Conservation (phyloP, 2,797 vertebrate species). For the Tachyglossus aculeatus region DNA sequence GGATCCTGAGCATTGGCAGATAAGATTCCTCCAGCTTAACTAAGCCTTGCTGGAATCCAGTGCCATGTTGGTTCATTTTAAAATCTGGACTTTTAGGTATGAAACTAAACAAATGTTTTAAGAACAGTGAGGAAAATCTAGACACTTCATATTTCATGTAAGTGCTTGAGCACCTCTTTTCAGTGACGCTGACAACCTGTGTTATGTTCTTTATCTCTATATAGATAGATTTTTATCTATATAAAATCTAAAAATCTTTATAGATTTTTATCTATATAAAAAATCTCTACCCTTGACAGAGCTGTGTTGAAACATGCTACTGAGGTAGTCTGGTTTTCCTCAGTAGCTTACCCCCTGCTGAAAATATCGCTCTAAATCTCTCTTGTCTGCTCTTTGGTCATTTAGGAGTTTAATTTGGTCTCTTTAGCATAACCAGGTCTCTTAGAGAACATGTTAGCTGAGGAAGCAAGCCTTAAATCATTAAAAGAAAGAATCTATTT, state of each 20-base stretch:
- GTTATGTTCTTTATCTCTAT: no score
- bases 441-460: not conserved
- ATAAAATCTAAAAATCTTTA: no score
- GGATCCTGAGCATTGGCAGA: not conserved
- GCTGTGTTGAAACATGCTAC: fast-evolving
- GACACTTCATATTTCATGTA: not conserved
- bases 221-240: no score
- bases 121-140: not conserved
- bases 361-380: no score
- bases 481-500: not conserved
- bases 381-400: not conserved
- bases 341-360: no score
- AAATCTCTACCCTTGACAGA: fast-evolving
- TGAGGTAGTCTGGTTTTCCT: not conserved
- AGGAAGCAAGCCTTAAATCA: fast-evolving
- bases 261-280: not conserved
- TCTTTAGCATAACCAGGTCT: not conserved
- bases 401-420: not conserved
- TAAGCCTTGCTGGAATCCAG: not conserved
- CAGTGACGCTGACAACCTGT: not conserved
- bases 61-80: not conserved
- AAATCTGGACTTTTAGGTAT: no score
- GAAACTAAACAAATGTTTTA: no score
- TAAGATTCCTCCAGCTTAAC: not conserved
- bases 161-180: not conserved